These are phyloP conservation scores for Scolopax rusticola DNA, from an alignment of 2,797 vertebrate genomes.

Conservation along the genomic window DNA sequence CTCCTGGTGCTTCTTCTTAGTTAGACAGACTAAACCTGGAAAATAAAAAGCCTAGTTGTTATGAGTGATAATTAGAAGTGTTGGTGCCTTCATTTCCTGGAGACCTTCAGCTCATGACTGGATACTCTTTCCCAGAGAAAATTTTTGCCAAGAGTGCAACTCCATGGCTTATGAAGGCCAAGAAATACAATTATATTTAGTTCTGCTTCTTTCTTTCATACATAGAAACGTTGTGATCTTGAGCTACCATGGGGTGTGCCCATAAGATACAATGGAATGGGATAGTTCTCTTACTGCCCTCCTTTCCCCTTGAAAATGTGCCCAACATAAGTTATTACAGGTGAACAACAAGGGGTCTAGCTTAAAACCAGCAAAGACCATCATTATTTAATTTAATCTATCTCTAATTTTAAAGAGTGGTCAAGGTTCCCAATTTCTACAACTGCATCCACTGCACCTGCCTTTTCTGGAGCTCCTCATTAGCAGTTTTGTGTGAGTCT, in stretches of 20 bases:
- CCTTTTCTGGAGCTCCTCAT: background rate
- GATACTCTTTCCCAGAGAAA: background rate
- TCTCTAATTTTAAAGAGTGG: background rate
- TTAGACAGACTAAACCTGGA: background rate
- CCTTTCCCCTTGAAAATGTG: background rate
- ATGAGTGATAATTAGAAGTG: background rate
- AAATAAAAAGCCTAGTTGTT: background rate
- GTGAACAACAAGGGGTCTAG: background rate
- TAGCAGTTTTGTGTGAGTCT: background rate
- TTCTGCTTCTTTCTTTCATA: background rate
- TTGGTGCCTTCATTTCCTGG: background rate
- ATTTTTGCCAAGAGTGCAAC: background rate
- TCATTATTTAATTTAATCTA: background rate
- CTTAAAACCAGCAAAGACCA: background rate
- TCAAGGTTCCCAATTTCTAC: background rate
- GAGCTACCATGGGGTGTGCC: background rate
- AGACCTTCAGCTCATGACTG: background rate
- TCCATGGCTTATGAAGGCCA: rapidly evolving
- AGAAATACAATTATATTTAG: background rate
- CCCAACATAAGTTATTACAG: background rate
- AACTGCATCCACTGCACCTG: background rate
- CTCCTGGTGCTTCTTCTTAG: background rate
- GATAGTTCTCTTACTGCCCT: background rate
- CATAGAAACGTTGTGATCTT: background rate
- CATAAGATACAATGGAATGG: background rate